phyloP scores from a whole-genome alignment of 2,888 invertebrate genomes.

The Leptarthrus brevirostris region DNA sequence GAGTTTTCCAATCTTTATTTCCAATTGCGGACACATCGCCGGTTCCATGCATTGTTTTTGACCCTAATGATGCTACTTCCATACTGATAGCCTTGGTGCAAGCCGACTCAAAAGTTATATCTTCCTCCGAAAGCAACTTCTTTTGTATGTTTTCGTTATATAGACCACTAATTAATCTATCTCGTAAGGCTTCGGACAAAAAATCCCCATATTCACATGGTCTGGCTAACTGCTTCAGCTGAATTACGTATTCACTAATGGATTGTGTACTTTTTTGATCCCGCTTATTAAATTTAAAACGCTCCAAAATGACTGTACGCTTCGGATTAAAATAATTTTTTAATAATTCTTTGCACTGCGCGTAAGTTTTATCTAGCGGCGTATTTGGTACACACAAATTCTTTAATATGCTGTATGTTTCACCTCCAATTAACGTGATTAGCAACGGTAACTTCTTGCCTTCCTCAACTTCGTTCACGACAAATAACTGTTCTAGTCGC shows the following conservation, averaged over 20 bases:
- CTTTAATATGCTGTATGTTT: too few species aligned
- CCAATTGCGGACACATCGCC: too few species aligned
- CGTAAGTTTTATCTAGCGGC: too few species aligned
- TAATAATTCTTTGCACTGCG: too few species aligned
- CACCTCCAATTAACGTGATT: background rate
- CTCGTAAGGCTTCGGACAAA: constrained; percentile 42
- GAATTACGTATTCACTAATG: constrained; percentile 36
- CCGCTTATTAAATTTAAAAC: constrained; percentile 41
- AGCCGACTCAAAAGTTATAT: constrained; percentile 37
- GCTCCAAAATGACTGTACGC: background rate
- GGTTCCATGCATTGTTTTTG: too few species aligned
- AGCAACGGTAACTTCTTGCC: background rate
- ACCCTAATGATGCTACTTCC: constrained; percentile 32
- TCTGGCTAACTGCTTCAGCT: constrained; percentile 41
- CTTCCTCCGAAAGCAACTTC: constrained; percentile 40
- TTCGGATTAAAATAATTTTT: background rate
- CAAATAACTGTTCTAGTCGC: background rate
- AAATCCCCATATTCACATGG: constrained; percentile 1
- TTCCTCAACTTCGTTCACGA: background rate
- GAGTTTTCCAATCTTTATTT: too few species aligned
- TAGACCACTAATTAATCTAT: constrained; percentile 45
- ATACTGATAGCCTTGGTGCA: constrained; percentile 42
- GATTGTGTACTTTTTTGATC: constrained; percentile 30
- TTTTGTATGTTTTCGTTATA: constrained; percentile 46
- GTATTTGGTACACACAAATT: too few species aligned